Evolutionary conservation across 2,113 vertebrate genomes (phyloP).

Genomic region (Zootoca vivipara): DNA sequence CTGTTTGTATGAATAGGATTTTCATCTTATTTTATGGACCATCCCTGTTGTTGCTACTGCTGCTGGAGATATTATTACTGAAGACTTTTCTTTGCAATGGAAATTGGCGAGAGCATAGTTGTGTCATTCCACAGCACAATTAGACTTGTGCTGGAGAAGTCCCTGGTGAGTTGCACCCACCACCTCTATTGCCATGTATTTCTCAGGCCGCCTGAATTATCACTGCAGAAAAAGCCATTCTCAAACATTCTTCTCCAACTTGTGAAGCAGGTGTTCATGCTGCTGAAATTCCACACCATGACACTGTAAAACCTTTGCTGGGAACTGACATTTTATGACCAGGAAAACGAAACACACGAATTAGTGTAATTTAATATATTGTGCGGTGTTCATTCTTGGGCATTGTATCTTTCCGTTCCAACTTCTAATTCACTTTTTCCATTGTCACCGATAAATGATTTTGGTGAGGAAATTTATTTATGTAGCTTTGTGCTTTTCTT

Average conservation of each 20-base stretch:
- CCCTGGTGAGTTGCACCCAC: not conserved
- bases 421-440: not conserved
- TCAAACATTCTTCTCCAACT: no score
- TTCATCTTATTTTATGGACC: not conserved
- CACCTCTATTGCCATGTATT: not conserved
- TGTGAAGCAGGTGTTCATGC: not conserved
- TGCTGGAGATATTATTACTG: not conserved
- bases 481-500: not conserved
- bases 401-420: not conserved
- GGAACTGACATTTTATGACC: constrained; percentile 4
- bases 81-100: no score
- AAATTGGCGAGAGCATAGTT: not conserved
- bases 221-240: not conserved
- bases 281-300: constrained; percentile 6
- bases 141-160: not conserved
- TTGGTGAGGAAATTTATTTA: not conserved
- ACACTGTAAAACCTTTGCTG: constrained; percentile 34
- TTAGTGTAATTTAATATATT: not conserved
- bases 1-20: not conserved
- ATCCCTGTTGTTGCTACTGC: not conserved
- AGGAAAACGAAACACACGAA: not conserved
- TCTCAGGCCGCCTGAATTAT: not conserved
- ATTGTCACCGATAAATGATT: not conserved
- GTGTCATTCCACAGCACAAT: not conserved
- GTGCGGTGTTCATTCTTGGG: not conserved